Conservation (phyloP, 2,113 vertebrate genomes). For the Cynoglossus semilaevis region DNA sequence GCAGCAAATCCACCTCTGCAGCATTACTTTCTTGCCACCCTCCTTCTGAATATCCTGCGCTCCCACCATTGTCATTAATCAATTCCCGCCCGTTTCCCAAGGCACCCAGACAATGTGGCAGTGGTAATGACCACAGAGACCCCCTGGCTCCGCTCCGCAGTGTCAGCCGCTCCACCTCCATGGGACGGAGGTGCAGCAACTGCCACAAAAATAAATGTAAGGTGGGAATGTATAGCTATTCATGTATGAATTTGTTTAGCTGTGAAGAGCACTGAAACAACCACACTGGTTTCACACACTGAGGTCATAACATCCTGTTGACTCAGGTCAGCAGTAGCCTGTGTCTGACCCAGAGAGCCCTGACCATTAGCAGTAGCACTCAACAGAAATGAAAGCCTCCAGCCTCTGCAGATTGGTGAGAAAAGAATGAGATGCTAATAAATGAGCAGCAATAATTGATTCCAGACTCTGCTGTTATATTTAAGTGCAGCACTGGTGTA, state of each 20-base stretch:
- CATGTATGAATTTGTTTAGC: background rate
- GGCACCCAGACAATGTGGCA: constrained; percentile 48
- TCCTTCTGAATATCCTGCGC: constrained; percentile 20
- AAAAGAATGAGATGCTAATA: constrained; percentile 47
- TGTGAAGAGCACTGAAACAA: too few species aligned
- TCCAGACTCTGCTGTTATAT: constrained; percentile 48
- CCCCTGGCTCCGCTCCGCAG: constrained; percentile 51
- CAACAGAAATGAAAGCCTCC: constrained; percentile 30
- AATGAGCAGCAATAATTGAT: constrained; percentile 39
- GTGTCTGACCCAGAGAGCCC: constrained; percentile 29
- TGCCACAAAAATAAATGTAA: constrained; percentile 11
- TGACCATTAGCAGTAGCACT: constrained; percentile 16
- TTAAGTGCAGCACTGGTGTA: constrained; percentile 26
- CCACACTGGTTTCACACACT: constrained; percentile 29
- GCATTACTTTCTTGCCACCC: constrained; percentile 22
- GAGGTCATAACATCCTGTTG: constrained; percentile 32
- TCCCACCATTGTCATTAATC: constrained; percentile 65
- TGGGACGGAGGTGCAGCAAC: constrained; percentile 44
- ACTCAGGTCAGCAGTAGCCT: constrained; percentile 8
- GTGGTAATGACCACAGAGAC: constrained; percentile 70
- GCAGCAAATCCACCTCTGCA: constrained; percentile 40
- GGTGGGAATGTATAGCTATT: background rate
- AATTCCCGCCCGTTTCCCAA: constrained; percentile 61
- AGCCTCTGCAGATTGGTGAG: constrained; percentile 48
- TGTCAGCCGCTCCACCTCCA: constrained; percentile 48